Evolutionary conservation across 92 coral and sea anemone genomes (phyloP).

Genomic region (Palythoa caribaeorum): DNA sequence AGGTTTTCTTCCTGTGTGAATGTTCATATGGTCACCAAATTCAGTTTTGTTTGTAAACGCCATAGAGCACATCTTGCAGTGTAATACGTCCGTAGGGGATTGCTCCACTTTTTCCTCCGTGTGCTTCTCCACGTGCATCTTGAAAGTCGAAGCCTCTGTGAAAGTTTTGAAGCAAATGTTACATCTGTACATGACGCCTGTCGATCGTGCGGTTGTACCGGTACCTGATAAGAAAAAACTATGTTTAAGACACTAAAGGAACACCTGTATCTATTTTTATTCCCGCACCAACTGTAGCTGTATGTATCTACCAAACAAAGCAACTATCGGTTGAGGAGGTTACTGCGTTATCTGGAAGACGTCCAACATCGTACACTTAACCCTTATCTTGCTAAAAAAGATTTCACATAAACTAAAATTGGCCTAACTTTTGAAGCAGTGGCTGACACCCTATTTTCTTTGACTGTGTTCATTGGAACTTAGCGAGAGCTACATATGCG

Average conservation of each 20-base stretch:
- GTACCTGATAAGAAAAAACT: constrained; percentile 38
- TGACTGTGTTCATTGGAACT: too few species aligned
- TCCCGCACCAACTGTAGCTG: too few species aligned
- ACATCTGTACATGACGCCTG: constrained; percentile 76
- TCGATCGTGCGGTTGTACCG: constrained; percentile 61
- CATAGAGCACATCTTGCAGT: constrained; percentile 91
- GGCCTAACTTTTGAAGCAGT: too few species aligned
- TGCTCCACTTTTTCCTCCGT: constrained; percentile 52
- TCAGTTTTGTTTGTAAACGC: constrained; percentile 69
- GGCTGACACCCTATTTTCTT: too few species aligned
- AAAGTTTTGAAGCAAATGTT: constrained; percentile 88
- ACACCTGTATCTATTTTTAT: not conserved
- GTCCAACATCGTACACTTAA: too few species aligned
- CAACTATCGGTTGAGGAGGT: too few species aligned
- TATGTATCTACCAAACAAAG: too few species aligned
- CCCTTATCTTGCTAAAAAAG: too few species aligned
- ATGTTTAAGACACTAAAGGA: not conserved
- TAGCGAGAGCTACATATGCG: too few species aligned
- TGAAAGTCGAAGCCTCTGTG: constrained; percentile 76
- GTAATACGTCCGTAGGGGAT: constrained; percentile 49
- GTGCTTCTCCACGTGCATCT: constrained; percentile 76
- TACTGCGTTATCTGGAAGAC: too few species aligned
- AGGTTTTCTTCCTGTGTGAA: constrained; percentile 78
- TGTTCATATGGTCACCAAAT: constrained; percentile 88
- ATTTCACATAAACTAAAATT: too few species aligned